These are phyloP conservation scores for Mylabris sibirica DNA, from an alignment of 2,888 invertebrate genomes.

Conservation along the genomic window DNA sequence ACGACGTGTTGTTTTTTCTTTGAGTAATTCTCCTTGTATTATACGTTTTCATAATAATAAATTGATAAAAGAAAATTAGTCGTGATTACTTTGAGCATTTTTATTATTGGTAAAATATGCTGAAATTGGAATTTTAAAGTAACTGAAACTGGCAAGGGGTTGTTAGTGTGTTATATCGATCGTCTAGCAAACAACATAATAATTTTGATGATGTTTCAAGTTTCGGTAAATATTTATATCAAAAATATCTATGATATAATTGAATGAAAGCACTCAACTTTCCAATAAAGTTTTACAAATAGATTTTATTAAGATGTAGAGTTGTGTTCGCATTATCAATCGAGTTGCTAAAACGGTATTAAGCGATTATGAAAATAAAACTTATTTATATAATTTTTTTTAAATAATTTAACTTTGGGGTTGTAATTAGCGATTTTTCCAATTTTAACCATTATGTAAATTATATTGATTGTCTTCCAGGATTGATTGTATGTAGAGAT, in stretches of 20 bases:
- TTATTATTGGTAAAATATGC: background rate
- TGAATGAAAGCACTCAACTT: background rate
- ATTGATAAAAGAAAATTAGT: background rate
- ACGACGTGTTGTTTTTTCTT: too few relatives aligned
- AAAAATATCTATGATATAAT: constrained; percentile 9
- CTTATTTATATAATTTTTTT: constrained; percentile 19
- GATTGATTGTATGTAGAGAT: constrained; percentile 2
- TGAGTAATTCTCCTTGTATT: background rate
- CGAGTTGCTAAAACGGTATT: background rate
- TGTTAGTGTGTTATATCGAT: background rate
- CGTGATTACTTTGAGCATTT: background rate
- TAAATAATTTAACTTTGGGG: constrained; percentile 5
- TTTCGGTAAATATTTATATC: constrained; percentile 7
- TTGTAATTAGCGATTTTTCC: background rate
- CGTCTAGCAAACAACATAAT: background rate
- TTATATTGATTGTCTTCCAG: background rate
- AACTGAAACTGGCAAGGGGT: background rate
- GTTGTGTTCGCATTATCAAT: background rate
- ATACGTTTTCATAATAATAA: background rate
- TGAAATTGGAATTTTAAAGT: background rate
- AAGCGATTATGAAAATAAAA: constrained; percentile 9
- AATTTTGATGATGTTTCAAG: background rate
- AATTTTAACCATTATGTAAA: background rate
- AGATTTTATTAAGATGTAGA: background rate
- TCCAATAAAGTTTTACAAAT: background rate